phyloP scores from a whole-genome alignment of 1,140 invertebrate species.

The Zaprionus tsacasi region DNA sequence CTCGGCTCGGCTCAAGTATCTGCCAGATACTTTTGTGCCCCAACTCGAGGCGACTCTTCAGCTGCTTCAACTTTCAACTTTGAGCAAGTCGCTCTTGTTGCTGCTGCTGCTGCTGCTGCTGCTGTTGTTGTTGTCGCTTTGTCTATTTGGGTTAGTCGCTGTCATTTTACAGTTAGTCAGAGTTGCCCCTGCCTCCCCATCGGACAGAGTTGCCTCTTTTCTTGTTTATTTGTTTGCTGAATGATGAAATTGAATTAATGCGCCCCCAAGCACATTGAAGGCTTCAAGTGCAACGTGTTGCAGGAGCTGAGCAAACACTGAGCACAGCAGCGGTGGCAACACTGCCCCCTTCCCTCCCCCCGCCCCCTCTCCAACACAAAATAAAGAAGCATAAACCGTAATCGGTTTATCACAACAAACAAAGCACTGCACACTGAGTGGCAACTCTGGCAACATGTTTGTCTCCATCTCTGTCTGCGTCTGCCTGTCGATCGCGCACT shows the following conservation, averaged over 20 bases:
- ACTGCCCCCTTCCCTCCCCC: background rate
- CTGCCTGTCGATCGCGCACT: slow-evolving; percentile 6
- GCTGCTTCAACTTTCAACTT: slow-evolving; percentile 74
- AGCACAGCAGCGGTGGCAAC: background rate
- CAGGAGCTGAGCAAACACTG: slow-evolving; percentile 73
- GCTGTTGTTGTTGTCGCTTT: slow-evolving; percentile 43
- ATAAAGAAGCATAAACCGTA: background rate
- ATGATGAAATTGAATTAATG: slow-evolving; percentile 58
- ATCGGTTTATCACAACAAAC: background rate
- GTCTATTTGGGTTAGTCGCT: slow-evolving; percentile 63
- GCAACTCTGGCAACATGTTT: background rate
- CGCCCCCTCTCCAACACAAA: too few relatives aligned
- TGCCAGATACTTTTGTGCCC: slow-evolving; percentile 59
- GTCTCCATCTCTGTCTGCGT: background rate
- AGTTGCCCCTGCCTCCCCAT: slow-evolving; percentile 59
- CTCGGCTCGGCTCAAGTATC: slow-evolving; percentile 58
- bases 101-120: slow-evolving; percentile 40
- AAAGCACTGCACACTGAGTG: slow-evolving; percentile 1
- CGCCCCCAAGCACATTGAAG: slow-evolving; percentile 55
- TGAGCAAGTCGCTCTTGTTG: slow-evolving; percentile 41
- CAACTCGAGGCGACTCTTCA: slow-evolving; percentile 51
- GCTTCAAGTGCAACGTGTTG: slow-evolving; percentile 57
- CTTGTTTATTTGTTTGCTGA: slow-evolving; percentile 54
- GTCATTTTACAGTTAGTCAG: slow-evolving; percentile 61
- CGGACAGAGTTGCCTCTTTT: slow-evolving; percentile 57